Evolutionary conservation across 1,140 invertebrate genomes (phyloP), one percentile per base, ranked within the genome.

Genomic region (Zaprionus davidi): DNA sequence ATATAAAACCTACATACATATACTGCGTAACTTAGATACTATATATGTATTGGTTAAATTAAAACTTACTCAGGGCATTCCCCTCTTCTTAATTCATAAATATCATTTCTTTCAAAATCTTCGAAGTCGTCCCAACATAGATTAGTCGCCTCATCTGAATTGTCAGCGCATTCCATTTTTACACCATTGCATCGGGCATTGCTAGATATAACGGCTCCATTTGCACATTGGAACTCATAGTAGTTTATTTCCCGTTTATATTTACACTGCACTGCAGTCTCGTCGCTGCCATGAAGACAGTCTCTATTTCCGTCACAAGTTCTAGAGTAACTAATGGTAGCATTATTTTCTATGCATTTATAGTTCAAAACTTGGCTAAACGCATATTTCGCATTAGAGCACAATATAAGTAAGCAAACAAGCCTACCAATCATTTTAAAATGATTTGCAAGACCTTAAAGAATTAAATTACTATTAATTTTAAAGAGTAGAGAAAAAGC

Each of bases 11-110:
- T 9, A 7, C 28, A 9, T 7, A 9, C 28, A 31, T 7, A 31
- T 3, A 7, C 28, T 7, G 28, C 7, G 2, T 31, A 9, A 7
- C 2, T 31, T 31, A 9, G 28, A 9, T 31, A 31, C 28, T 9
- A 28, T 28, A 9, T 31, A 31, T 31, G 6, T 31, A 31, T 31
- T 31, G 28, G 28, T 9, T 7, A 2, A 7, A 31, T 7, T 2
- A 31, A 31, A 31, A 66, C 63, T 12, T 41, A 66, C 63, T 41
- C 22, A 26, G 0, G 1, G 15, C 63, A 56, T 15, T 53, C 7
- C 5, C 9, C 3, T 28, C 1, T 1, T n/a, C 3, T 12, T 0
- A 2, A 13, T 59, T 2, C 0, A 20, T 0, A 6, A 63, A 22
- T n/a, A n/a, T 24, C 0, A 2, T 20, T 2, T 49, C 34, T 2